These are phyloP conservation scores for Maniola jurtina DNA, from an alignment of 1,140 invertebrate species.

Conservation along the genomic window DNA sequence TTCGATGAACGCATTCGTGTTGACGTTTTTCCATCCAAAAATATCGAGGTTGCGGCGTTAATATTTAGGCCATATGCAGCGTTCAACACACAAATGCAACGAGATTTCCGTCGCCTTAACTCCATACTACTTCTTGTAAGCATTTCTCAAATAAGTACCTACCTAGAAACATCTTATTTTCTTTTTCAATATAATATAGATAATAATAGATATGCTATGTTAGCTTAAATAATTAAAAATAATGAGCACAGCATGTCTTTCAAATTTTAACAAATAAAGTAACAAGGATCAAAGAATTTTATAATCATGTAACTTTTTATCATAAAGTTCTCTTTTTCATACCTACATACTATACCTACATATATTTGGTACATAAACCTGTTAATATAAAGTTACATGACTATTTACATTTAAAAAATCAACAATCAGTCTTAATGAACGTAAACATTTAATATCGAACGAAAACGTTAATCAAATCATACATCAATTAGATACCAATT, in stretches of 20 bases:
- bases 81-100: too few relatives aligned
- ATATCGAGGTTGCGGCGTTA: too few relatives aligned
- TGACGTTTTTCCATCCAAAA: too few relatives aligned
- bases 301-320: slow-evolving; percentile 21
- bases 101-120: too few relatives aligned
- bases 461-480: slow-evolving; percentile 1
- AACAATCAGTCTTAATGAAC: slow-evolving; percentile 34
- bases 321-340: neutral
- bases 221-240: slow-evolving; percentile 12
- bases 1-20: too few relatives aligned
- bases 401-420: slow-evolving; percentile 12
- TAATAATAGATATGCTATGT: too few relatives aligned
- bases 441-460: slow-evolving; percentile 8
- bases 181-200: neutral
- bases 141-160: too few relatives aligned
- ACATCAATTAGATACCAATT: too few relatives aligned
- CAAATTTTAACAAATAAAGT: slow-evolving; percentile 24
- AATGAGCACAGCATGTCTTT: slow-evolving; percentile 32
- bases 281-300: slow-evolving; percentile 11
- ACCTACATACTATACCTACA: too few relatives aligned
- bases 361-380: too few relatives aligned
- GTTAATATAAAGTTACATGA: slow-evolving; percentile 23
- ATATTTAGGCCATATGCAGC: too few relatives aligned
- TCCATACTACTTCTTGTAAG: too few relatives aligned
- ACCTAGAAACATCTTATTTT: neutral